Evolutionary conservation across 2,888 invertebrate species (phyloP), one percentile per base, ranked within the genome.

Genomic region (Copidosoma aretas): DNA sequence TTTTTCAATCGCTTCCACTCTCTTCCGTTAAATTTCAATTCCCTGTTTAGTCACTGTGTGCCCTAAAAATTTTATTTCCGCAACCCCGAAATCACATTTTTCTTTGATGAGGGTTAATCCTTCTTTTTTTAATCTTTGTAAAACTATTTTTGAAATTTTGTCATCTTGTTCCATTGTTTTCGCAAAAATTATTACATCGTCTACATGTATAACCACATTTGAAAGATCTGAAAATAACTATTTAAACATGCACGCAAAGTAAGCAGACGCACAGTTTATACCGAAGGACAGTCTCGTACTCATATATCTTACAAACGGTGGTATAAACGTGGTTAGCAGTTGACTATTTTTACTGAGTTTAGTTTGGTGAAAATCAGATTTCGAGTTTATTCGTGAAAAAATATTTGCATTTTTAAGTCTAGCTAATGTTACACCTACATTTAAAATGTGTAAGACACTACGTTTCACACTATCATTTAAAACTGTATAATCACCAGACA

Each of bases 401-500:
- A 73, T 51, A 68, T 73, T 73, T 1, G 75, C 71, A 12, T 73
- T 70, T 54, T 68, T 74, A 32, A 77, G 32, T 49, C 71, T 68
- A 10, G 74, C 75, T 59, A 76, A 57, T 10, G 73, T 73, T 10
- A 70, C 69, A 51, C 60, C 54, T 60, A 60, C 56, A 25, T 64
- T 64, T 53, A 56, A 51, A 8, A 58, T 60, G 1, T 53, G 60
- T 41, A 52, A 59, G 15, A 59, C 41, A 25, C 21, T 41, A 17
- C 65, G 25, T 59, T 57, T 57, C 15, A 61, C 21, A 14, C 17
- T 58, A 61, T 73, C 73, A 64, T 79, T 81, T 1, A 80, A 69
- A 58, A 74, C 60, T 5, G 76, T 78, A 53, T 71, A 77, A 67
- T 80, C 79, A 10, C 74, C 71, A 63, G 78, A 80, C 15, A 79